A percentile compares a stretch with the other conserved stretches of the same genome.
Conservation (phyloP, 2,797 vertebrate genomes). For the Alca torda region DNA sequence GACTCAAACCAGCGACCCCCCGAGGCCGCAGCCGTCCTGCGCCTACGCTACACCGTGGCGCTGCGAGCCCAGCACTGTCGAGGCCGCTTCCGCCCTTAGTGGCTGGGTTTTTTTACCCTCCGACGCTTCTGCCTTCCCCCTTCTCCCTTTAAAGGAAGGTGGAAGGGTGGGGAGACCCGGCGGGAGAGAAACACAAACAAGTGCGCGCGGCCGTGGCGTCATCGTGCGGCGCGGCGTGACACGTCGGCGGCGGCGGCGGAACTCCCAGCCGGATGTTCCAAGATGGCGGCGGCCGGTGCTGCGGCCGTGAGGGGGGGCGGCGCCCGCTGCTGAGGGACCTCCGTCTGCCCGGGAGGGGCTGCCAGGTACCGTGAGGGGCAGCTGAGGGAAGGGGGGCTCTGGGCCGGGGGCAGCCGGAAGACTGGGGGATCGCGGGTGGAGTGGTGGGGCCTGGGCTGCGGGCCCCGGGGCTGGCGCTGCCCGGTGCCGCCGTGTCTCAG, state of each 20-base stretch:
- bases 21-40: background rate
- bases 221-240: constrained; percentile 9
- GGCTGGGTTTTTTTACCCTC: background rate
- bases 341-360: background rate
- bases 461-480: background rate
- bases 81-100: background rate
- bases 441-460: background rate
- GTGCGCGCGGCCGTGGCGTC: background rate
- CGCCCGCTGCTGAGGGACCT: background rate
- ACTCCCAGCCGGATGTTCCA: constrained; percentile 39
- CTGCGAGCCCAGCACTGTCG: accelerated
- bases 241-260: constrained; percentile 17
- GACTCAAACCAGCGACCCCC: background rate
- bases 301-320: background rate
- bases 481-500: background rate
- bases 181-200: background rate
- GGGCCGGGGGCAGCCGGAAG: background rate
- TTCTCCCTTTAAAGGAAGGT: background rate
- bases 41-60: background rate
- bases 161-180: background rate
- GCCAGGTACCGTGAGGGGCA: background rate
- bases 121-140: background rate
- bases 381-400: no score
- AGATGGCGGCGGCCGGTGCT: constrained; percentile 31
- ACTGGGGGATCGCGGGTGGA: background rate